These are phyloP conservation scores for Chrysocyon brachyurus DNA, from an alignment of 2,797 vertebrate genomes.

Conservation along the genomic window DNA sequence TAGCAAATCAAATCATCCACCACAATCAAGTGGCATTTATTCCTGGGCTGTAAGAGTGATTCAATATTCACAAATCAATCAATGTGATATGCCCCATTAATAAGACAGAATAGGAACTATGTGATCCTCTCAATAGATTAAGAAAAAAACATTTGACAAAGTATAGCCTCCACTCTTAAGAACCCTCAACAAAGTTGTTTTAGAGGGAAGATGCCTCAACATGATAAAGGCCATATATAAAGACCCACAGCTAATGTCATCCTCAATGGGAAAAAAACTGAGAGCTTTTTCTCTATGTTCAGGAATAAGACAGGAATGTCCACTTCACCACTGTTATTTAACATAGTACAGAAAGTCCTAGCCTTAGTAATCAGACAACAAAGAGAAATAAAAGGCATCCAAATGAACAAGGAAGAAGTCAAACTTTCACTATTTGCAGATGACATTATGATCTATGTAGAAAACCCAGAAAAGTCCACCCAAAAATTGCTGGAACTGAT, in stretches of 20 bases:
- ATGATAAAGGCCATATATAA: neutral
- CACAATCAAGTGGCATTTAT: neutral
- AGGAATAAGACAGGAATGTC: neutral
- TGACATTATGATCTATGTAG: neutral
- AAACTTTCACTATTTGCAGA: neutral
- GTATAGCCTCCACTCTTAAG: neutral
- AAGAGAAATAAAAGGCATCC: neutral
- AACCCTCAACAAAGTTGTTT: neutral
- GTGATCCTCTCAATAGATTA: neutral
- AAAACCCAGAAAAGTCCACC: neutral
- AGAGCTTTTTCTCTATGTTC: neutral
- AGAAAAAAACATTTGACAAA: neutral
- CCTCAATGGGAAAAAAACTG: neutral
- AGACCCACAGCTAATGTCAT: neutral
- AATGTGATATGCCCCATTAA: neutral
- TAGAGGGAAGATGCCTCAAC: neutral
- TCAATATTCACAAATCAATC: neutral
- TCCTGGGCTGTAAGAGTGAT: neutral
- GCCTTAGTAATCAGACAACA: no score
- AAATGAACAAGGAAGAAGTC: neutral
- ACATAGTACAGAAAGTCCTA: neutral
- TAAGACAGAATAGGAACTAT: neutral
- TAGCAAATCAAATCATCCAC: neutral
- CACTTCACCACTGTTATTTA: neutral
- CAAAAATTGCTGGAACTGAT: neutral